Evolutionary conservation across 2,888 invertebrate species (phyloP).

Genomic region (Drosophila greeni): DNA sequence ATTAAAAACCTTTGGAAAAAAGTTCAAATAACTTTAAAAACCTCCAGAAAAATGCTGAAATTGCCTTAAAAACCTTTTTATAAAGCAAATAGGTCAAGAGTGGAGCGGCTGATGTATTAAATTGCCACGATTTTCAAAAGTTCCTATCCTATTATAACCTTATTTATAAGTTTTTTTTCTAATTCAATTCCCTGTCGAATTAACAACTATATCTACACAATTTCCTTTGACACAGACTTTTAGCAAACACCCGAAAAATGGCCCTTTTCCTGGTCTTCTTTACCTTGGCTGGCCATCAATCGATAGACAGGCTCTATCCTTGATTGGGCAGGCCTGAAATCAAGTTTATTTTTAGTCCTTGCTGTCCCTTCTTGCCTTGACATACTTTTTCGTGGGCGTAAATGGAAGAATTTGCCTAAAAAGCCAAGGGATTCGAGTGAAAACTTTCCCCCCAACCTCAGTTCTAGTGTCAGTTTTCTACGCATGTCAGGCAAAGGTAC

Average conservation of each 20-base stretch:
- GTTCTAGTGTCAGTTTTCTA: conserved; percentile 36
- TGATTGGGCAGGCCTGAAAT: conserved; percentile 37
- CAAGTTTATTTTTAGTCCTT: conserved; percentile 57
- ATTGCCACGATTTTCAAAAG: not conserved
- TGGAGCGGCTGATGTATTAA: too few relatives aligned
- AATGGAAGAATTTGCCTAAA: conserved; percentile 23
- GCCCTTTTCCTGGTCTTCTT: not conserved
- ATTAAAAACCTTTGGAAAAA: not conserved
- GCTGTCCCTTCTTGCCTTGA: conserved; percentile 50
- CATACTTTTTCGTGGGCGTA: conserved; percentile 48
- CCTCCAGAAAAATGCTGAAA: rapidly evolving
- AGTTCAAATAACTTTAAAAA: too few relatives aligned
- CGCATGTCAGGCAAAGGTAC: conserved; percentile 41
- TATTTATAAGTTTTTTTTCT: not conserved
- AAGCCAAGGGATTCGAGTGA: conserved; percentile 3
- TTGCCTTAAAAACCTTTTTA: not conserved
- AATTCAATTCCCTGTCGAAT: not conserved
- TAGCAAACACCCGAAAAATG: not conserved
- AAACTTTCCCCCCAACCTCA: conserved; percentile 38
- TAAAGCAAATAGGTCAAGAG: not conserved
- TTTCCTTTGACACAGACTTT: not conserved
- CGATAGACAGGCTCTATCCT: conserved; percentile 27
- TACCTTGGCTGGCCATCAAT: conserved; percentile 28
- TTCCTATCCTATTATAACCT: not conserved
- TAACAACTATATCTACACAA: not conserved